phyloP scores from a whole-genome alignment of 2,113 vertebrate genomes.

The Saccopteryx leptura region DNA sequence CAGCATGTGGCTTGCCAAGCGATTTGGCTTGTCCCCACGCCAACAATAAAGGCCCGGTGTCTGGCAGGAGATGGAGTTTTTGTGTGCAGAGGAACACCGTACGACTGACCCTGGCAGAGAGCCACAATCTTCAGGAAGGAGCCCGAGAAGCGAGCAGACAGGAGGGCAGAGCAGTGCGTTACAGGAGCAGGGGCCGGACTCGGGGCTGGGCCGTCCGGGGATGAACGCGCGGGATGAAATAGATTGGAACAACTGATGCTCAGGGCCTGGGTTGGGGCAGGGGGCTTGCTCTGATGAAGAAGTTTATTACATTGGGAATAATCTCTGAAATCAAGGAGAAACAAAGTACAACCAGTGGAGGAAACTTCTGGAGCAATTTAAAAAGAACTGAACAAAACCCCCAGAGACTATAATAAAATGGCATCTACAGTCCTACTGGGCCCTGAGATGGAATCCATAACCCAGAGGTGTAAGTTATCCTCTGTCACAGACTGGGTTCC shows the following conservation, averaged over 20 bases:
- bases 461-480: neutral
- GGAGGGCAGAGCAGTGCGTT: neutral
- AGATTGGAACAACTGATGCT: neutral
- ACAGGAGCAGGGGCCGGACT: neutral
- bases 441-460: conserved; percentile 23
- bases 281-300: neutral
- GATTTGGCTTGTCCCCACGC: conserved; percentile 62
- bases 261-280: neutral
- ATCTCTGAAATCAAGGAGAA: conserved; percentile 54
- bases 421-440: neutral
- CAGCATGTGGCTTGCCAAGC: conserved; percentile 6
- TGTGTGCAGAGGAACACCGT: conserved; percentile 61
- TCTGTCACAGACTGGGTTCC: neutral
- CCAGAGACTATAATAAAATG: conserved; percentile 58
- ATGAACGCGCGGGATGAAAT: neutral
- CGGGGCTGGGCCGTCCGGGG: neutral
- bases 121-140: conserved; percentile 35
- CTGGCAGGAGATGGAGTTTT: conserved; percentile 61
- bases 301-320: conserved; percentile 23
- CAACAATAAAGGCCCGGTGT: conserved; percentile 57
- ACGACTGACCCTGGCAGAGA: conserved; percentile 40
- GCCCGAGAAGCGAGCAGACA: neutral
- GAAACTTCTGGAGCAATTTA: conserved; percentile 65
- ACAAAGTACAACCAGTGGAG: conserved; percentile 24
- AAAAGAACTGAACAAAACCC: conserved; percentile 44